Evolutionary conservation across 2,797 vertebrate genomes (phyloP).

Genomic region (Pteropus rufus): DNA sequence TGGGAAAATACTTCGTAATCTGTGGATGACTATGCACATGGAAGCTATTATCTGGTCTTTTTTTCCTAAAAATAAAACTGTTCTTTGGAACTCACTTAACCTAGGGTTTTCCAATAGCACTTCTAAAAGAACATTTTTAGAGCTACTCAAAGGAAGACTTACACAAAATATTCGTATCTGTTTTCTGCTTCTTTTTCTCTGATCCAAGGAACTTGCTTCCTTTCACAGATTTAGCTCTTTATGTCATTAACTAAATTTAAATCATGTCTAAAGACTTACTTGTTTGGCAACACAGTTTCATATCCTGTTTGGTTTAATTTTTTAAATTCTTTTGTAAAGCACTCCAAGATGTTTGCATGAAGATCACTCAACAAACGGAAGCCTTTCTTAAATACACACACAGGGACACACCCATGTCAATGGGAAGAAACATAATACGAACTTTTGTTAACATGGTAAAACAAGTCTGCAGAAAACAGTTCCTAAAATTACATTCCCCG

Average conservation of each 20-base stretch:
- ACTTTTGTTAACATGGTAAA: slow-evolving; percentile 62
- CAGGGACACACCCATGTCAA: slow-evolving; percentile 38
- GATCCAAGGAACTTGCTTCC: slow-evolving; percentile 72
- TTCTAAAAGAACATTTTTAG: slow-evolving; percentile 65
- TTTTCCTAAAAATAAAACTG: slow-evolving; percentile 42
- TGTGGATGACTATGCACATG: slow-evolving; percentile 39
- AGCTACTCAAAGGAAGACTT: slow-evolving; percentile 67
- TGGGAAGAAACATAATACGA: slow-evolving; percentile 64
- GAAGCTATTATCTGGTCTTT: slow-evolving; percentile 66
- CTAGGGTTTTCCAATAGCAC: slow-evolving; percentile 60
- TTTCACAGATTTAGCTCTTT: slow-evolving; percentile 78
- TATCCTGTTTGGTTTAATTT: slow-evolving; percentile 83
- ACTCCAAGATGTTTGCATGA: slow-evolving; percentile 80
- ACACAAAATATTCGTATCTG: slow-evolving; percentile 70
- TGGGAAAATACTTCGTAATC: slow-evolving; percentile 63
- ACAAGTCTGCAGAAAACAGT: slow-evolving; percentile 59
- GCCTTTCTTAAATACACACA: slow-evolving; percentile 61
- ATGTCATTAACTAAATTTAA: slow-evolving; percentile 80
- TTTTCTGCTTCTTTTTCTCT: slow-evolving; percentile 75
- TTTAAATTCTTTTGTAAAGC: slow-evolving; percentile 76
- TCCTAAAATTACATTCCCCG: slow-evolving; percentile 44
- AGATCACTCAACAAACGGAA: slow-evolving; percentile 72
- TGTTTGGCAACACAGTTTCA: slow-evolving; percentile 80
- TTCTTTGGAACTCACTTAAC: slow-evolving; percentile 62
- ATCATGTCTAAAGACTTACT: slow-evolving; percentile 76